Conservation (phyloP, 2,113 vertebrate species). For the Gambusia affinis region DNA sequence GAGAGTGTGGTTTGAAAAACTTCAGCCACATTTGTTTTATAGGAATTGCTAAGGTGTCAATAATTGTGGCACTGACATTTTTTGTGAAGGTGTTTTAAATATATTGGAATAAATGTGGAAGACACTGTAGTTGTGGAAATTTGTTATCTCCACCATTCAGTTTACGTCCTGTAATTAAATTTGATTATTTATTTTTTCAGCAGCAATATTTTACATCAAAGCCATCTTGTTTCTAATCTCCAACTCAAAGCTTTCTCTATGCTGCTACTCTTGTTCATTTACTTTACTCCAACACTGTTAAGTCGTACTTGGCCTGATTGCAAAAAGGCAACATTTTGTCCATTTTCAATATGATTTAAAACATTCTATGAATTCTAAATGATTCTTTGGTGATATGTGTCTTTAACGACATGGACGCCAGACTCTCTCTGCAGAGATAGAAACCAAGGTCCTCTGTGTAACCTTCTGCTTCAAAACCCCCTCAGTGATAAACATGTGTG, state of each 20-base stretch:
- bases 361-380: conserved; percentile 5
- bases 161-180: no score
- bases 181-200: no score
- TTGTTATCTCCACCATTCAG: no score
- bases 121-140: no score
- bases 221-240: neutral
- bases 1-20: no score
- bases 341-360: neutral
- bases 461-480: conserved; percentile 39
- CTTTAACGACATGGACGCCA: conserved; percentile 30
- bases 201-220: no score
- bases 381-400: conserved; percentile 28
- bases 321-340: neutral
- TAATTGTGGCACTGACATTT: no score
- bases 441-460: conserved; percentile 28
- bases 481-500: conserved; percentile 52
- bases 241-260: neutral
- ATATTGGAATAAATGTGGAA: no score
- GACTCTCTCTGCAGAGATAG: conserved; percentile 15
- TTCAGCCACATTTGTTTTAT: no score
- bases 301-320: neutral
- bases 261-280: neutral
- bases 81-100: no score
- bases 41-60: no score
- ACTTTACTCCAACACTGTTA: neutral